phyloP scores from a whole-genome alignment of 2,888 invertebrate species.

The Mimachlamys varia region DNA sequence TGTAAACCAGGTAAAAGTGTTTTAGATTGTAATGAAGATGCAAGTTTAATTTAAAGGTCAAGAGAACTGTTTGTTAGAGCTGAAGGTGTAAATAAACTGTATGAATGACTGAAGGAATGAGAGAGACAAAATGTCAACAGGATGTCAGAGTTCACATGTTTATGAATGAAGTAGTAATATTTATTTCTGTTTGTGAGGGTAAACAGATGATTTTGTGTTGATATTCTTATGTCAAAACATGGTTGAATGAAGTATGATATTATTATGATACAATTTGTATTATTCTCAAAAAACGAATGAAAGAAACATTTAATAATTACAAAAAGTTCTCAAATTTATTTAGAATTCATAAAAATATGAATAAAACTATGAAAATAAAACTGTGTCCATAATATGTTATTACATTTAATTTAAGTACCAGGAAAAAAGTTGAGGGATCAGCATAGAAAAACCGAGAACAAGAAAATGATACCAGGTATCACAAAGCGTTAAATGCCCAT shows the following conservation, averaged over 20 bases:
- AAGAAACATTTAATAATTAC: background rate
- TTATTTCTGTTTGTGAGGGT: slow-evolving; percentile 18
- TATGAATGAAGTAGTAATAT: background rate
- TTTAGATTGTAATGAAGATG: background rate
- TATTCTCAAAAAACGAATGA: background rate
- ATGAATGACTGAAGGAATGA: too few species aligned
- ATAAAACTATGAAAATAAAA: background rate
- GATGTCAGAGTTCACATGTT: background rate
- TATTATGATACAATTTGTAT: background rate
- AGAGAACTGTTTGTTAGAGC: background rate
- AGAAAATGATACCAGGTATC: too few species aligned
- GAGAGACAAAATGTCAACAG: background rate
- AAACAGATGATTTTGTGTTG: background rate
- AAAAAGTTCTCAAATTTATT: background rate
- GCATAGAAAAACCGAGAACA: too few species aligned
- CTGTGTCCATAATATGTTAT: too few species aligned
- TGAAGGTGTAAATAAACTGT: too few species aligned
- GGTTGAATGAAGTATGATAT: background rate
- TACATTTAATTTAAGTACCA: too few species aligned
- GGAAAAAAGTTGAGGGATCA: too few species aligned
- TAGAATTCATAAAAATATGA: background rate
- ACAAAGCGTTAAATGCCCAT: too few species aligned
- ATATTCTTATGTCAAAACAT: background rate
- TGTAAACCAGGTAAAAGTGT: background rate
- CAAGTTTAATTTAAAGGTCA: background rate